Base-by-base conservation (phyloP, 2,888 invertebrate species). In the Physocephala rufipes region DNA sequence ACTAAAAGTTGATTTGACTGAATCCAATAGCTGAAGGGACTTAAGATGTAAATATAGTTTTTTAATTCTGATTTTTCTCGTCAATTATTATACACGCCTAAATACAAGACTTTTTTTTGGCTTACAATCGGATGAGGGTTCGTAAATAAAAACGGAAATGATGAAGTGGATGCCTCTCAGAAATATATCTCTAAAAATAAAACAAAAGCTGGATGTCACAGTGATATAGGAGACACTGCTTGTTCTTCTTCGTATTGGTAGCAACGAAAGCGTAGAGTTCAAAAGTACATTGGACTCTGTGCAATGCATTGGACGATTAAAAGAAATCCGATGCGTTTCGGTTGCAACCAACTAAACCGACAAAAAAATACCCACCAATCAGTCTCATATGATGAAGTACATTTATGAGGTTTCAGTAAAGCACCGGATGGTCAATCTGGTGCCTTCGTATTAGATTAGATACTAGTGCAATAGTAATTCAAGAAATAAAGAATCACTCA, bases 301-400 rank as follows among this genome's bases (percentile, higher is more conserved):
- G 62, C 61, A n/a, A n/a, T n/a, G n/a, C n/a, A n/a, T n/a, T n/a
- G n/a, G n/a, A n/a, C n/a, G 69, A 62, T 61, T 69, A 51, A 62
- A 51, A 43, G 67, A 58, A 67, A 67, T 58, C 43, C 58, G 67
- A 67, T 67, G 67, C 67, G 59, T 45, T 55, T 55, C 47, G 21
- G 28, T 58, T 58, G 36, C 28, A 19, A 55, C 36, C 47, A 65
- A n/a, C n/a, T n/a, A n/a, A n/a, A n/a, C n/a, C n/a, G 49, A 65
- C 51, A 51, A 26, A 3, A 30, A n/a, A n/a, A n/a, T n/a, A n/a
- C n/a, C 49, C 36, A 9, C 36, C 36, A 9, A n/a, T n/a, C 36
- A 4, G 36, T 36, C 36, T 36, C 36, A 36, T 4, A 36, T 49
- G 65, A 65, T 30, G 51, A 62, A 43, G 28, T 16, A 26, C 45